Base-by-base conservation (phyloP, 1,140 invertebrate genomes). In the Eubasilissa regina region DNA sequence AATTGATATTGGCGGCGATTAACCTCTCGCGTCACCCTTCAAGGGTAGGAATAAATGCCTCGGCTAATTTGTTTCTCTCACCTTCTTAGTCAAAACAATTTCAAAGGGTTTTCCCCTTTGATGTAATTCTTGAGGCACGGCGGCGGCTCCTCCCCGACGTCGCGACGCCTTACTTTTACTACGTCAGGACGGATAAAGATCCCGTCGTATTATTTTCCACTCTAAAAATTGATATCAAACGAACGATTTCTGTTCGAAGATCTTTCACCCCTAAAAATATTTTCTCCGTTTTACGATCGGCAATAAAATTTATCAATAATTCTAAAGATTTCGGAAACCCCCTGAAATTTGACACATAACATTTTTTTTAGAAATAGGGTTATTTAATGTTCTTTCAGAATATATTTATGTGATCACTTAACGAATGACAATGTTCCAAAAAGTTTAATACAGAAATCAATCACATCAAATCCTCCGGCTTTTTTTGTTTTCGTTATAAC, bases 1-100 rank as follows among this genome's bases (percentile, higher is more conserved):
- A 35, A 35, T 35, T 35, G 25, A 6, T 35, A 35, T 35, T 6
- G 25, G 25, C 25, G 25, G 25, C 25, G 25, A 35, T 35, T 35
- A 35, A 35, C 25, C 25, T 35, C 25, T 35, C 25, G 1, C 25
- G 25, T 35, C 25, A 35, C 25, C 25, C 25, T 8, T 8, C 8
- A 21, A 15, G 13, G 12, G 1, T 9, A 19, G 21, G 68, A 77
- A 81, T 77, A 81, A 81, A 81, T 81, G 80, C 77, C 80, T 73
- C 12, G 55, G 77, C 80, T 81, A 81, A 81, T 81, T 81, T 81
- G 80, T 81, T 81, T 77, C 80, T 81, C 80, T 81, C 80, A 81
- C 80, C 80, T 81, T 81, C 77, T 78, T 79, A 79, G 77, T 78
- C 75, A 76, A 81, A 81, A 81, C 77, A 77, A 81, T 81, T 81